These are phyloP conservation scores for Panthera leo DNA, from an alignment of 2,113 vertebrate species.

Conservation along the genomic window DNA sequence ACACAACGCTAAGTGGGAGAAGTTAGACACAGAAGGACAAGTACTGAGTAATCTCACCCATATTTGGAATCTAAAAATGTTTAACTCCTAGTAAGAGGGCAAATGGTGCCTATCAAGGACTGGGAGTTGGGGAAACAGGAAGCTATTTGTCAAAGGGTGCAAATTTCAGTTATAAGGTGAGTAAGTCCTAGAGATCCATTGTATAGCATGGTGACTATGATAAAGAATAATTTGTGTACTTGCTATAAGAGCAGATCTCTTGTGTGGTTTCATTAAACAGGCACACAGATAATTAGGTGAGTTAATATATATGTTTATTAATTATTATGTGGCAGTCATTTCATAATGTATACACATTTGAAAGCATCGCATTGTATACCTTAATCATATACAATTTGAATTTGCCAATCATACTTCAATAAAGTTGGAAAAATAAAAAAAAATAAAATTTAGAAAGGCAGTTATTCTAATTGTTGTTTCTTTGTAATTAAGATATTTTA, in stretches of 20 bases:
- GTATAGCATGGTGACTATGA: background rate
- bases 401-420: background rate
- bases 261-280: background rate
- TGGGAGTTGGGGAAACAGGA: background rate
- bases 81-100: background rate
- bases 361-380: background rate
- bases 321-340: background rate
- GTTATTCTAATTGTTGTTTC: background rate
- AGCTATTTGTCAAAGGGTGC: background rate
- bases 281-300: background rate
- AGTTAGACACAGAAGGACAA: background rate
- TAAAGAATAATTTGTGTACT: background rate
- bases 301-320: background rate
- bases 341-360: background rate
- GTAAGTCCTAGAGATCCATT: background rate
- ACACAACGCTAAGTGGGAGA: background rate
- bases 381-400: background rate
- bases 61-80: background rate
- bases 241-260: background rate
- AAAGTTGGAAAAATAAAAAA: background rate
- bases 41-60: background rate
- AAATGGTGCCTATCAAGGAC: background rate
- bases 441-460: background rate
- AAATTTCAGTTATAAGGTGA: background rate
- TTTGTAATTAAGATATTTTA: background rate